These are phyloP conservation scores for Vicugna pacos DNA, from an alignment of 2,113 vertebrate genomes.

Conservation along the genomic window DNA sequence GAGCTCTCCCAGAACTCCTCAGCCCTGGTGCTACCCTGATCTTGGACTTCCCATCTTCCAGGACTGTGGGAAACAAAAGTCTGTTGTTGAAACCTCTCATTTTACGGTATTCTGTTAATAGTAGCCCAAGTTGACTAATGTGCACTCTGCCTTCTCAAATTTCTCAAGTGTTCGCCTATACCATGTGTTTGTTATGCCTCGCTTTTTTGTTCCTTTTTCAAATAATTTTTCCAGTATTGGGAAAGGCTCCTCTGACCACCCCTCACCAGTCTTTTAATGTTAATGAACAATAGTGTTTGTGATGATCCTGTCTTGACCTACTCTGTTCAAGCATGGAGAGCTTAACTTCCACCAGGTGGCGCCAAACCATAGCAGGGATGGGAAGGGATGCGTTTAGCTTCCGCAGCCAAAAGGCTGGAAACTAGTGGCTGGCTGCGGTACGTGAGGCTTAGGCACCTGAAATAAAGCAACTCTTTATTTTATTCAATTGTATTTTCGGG, in stretches of 20 bases:
- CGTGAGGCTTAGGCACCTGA: background rate
- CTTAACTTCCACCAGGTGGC: constrained; percentile 64
- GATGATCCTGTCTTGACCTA: background rate
- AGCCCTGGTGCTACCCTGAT: background rate
- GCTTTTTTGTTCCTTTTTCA: background rate
- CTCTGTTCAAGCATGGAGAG: background rate
- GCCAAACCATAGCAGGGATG: background rate
- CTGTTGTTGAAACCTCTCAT: background rate
- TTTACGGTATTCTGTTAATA: background rate
- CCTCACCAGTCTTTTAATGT: background rate
- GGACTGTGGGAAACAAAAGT: background rate
- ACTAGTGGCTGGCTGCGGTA: accelerated
- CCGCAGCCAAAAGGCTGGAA: accelerated
- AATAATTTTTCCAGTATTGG: background rate
- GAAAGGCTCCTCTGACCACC: background rate
- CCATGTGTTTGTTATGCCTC: background rate
- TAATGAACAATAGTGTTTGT: background rate
- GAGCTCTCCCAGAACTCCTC: background rate
- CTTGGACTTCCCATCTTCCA: background rate
- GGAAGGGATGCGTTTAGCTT: accelerated
- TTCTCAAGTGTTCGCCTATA: background rate
- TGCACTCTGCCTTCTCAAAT: background rate
- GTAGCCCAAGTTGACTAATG: background rate
- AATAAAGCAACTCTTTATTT: background rate
- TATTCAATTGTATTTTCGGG: background rate